Percentiles rank a stretch among this genome's conserved stretches.
Conservation (phyloP, 2,888 invertebrate species). For the Hirudinaria manillensis region DNA sequence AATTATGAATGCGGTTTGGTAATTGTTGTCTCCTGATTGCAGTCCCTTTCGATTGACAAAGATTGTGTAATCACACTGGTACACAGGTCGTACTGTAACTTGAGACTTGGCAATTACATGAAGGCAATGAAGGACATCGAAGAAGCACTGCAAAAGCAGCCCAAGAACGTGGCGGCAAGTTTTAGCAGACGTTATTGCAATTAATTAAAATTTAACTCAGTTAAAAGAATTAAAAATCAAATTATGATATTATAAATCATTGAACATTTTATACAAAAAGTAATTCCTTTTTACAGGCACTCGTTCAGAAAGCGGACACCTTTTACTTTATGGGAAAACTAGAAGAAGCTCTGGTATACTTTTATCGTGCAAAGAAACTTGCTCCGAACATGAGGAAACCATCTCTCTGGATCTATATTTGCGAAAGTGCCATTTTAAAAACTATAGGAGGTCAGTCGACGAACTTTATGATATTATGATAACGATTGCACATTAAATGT, state of each 20-base stretch:
- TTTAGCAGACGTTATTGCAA: no score
- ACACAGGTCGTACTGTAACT: constrained; percentile 49
- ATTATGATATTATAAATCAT: not conserved
- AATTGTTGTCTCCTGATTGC: not conserved
- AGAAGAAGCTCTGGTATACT: constrained; percentile 80
- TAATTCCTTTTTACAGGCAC: constrained; percentile 54
- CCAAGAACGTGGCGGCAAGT: constrained; percentile 33
- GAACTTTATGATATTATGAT: not conserved
- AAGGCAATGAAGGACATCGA: constrained; percentile 76
- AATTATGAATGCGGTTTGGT: not conserved
- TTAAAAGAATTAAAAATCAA: not conserved
- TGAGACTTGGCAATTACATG: constrained; percentile 75
- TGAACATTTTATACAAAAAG: not conserved
- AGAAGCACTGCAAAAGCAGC: constrained; percentile 61
- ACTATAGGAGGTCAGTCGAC: constrained; percentile 62
- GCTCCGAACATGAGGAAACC: constrained; percentile 69
- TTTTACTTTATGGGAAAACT: constrained; percentile 82
- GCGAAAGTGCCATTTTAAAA: constrained; percentile 82
- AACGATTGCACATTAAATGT: not conserved
- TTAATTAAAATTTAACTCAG: not conserved
- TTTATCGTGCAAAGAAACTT: constrained; percentile 73
- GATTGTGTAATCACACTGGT: constrained; percentile 10
- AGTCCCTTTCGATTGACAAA: constrained; percentile 19
- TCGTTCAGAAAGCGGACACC: constrained; percentile 82
- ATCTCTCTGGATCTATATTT: constrained; percentile 75